Base-by-base conservation (phyloP, 1,140 invertebrate genomes). In the Zaprionus africanus region DNA sequence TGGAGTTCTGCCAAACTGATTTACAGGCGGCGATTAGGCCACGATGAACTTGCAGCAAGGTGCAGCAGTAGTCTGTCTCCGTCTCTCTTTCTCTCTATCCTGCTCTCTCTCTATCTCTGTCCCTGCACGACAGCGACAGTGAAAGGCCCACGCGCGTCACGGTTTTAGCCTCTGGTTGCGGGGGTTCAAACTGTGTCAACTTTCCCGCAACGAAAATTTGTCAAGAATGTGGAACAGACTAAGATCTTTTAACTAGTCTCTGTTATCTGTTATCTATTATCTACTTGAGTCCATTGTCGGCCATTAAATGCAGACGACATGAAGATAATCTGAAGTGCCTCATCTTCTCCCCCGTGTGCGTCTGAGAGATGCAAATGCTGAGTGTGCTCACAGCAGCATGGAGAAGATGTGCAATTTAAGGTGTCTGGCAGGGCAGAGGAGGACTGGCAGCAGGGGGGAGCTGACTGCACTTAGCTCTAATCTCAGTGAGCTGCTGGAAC, bases 161-260 rank as follows among this genome's bases (percentile, higher is more conserved):
- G 85, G 80, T 81, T 88, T 88, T 81, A 67, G 78, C 78, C 83
- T 56, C 46, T 59, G 36, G 46, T 49, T 67, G 64, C n/a, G 70
- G 38, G 82, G 73, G 84, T 79, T 72, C 78, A 83, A 87, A 87
- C 77, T 88, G 78, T 87, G 84, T 88, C 84, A 87, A 87, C 84
- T 87, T 88, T 88, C 84, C 74, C 83, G 68, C 13, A n/a, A 62
- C 7, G 17, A 56, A 46, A 81, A 43, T 61, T 71, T 71, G 54
- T 70, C 56, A 56, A 72, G 80, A 87, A 87, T 86, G 77, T 34
- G 64, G 43, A 49, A 66, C 59, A 38, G 58, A 86, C 82, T 70
- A 70, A 58, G 70, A 75, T 31, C 26, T 56, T 26, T 31, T 41
- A 53, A 41, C 38, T 66, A 2, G 56, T 22, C 19, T 31, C 51